Conservation (phyloP, 2,888 invertebrate genomes). For the Lasioglossum marginatum region DNA sequence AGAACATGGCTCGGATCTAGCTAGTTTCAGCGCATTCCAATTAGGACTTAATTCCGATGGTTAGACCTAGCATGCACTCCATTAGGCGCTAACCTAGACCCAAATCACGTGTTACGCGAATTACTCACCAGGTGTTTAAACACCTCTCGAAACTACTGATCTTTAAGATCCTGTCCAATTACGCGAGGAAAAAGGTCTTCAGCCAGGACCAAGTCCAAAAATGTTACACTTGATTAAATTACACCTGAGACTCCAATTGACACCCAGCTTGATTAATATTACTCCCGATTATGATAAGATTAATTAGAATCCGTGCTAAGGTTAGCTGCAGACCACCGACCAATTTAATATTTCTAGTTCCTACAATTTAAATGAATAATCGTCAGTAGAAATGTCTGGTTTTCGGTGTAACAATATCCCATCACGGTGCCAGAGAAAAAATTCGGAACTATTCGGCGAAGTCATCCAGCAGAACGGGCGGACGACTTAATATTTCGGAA, state of each 20-base stretch:
- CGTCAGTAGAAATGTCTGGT: not conserved
- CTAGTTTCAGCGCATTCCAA: not conserved
- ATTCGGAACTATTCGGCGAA: not conserved
- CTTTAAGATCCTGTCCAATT: not conserved
- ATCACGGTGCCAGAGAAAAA: not conserved
- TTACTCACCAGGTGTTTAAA: not conserved
- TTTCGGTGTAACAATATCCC: not conserved
- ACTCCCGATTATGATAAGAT: not conserved
- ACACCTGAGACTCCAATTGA: not conserved
- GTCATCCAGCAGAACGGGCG: not conserved
- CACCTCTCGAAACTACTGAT: not conserved
- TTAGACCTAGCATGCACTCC: not conserved
- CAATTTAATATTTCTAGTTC: too few species aligned
- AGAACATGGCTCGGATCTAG: slow-evolving; percentile 7
- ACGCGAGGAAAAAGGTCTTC: not conserved
- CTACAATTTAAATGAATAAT: not conserved
- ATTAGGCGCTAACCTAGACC: not conserved
- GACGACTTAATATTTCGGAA: not conserved
- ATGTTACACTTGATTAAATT: not conserved
- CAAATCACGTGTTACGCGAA: not conserved
- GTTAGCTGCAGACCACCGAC: not conserved
- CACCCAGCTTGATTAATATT: not conserved
- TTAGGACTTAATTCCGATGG: slow-evolving; percentile 6
- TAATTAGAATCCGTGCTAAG: not conserved
- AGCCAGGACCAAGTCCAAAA: not conserved